phyloP scores from a whole-genome alignment of 2,888 invertebrate genomes.

The Agrochola litura region DNA sequence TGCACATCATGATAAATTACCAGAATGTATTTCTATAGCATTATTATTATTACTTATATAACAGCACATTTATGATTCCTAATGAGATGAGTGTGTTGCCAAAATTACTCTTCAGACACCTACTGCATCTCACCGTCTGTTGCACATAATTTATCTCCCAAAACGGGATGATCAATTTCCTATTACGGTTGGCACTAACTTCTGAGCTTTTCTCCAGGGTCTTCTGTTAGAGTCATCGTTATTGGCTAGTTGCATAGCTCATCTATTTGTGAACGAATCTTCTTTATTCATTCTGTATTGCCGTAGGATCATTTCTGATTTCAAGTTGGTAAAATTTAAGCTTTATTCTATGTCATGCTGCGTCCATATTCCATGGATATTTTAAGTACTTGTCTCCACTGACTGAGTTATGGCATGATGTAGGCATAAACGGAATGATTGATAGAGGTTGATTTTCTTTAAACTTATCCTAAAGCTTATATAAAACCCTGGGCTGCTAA shows the following conservation, averaged over 20 bases:
- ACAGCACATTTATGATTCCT: conserved; percentile 21
- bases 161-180: neutral
- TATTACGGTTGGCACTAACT: neutral
- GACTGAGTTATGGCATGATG: neutral
- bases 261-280: neutral
- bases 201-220: neutral
- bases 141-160: conserved; percentile 9
- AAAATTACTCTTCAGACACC: conserved; percentile 16
- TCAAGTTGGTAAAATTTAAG: neutral
- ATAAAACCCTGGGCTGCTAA: neutral
- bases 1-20: conserved; percentile 10
- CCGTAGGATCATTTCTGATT: neutral
- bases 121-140: neutral
- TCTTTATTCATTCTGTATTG: neutral
- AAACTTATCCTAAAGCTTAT: neutral
- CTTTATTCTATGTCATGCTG: neutral
- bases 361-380: neutral
- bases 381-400: neutral
- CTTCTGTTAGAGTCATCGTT: neutral
- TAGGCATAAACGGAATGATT: neutral
- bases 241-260: neutral
- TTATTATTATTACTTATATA: conserved; percentile 34
- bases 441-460: neutral
- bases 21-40: conserved; percentile 23
- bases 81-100: conserved; percentile 26